phyloP scores from a whole-genome alignment of 2,113 vertebrate genomes.

The Strix aluco region DNA sequence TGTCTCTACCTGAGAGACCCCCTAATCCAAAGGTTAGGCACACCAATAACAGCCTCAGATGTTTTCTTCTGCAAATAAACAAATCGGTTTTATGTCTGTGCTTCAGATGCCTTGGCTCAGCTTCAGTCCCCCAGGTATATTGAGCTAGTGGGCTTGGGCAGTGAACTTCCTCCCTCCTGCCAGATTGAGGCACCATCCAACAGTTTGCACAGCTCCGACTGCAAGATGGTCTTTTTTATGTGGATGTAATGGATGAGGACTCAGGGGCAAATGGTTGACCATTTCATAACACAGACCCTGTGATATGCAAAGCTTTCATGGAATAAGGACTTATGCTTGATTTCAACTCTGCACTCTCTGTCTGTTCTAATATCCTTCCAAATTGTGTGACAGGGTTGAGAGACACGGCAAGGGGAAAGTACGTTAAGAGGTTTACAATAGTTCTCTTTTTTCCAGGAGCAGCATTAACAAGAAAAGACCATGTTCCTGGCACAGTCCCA shows the following conservation, averaged over 20 bases:
- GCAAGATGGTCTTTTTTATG: constrained; percentile 56
- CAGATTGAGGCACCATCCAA: constrained; percentile 23
- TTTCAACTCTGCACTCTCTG: constrained; percentile 67
- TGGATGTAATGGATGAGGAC: constrained; percentile 51
- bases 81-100: background rate
- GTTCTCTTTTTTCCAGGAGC: constrained; percentile 9
- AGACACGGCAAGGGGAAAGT: constrained; percentile 58
- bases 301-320: constrained; percentile 57
- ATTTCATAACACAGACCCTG: constrained; percentile 44
- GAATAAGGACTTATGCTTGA: constrained; percentile 49
- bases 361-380: constrained; percentile 66
- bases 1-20: background rate
- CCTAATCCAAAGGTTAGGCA: background rate
- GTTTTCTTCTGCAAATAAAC: background rate
- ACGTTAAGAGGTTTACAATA: constrained; percentile 40
- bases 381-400: constrained; percentile 57
- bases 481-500: constrained; percentile 46
- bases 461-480: constrained; percentile 53
- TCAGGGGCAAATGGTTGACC: constrained; percentile 44
- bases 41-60: background rate
- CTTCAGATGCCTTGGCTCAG: background rate
- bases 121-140: background rate
- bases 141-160: background rate
- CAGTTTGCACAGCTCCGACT: background rate
- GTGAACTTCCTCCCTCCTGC: constrained; percentile 11